A percentile compares a stretch with the other conserved stretches of the same genome.
These are phyloP conservation scores for Tichodroma muraria DNA, from an alignment of 2,113 vertebrate genomes.

Conservation along the genomic window DNA sequence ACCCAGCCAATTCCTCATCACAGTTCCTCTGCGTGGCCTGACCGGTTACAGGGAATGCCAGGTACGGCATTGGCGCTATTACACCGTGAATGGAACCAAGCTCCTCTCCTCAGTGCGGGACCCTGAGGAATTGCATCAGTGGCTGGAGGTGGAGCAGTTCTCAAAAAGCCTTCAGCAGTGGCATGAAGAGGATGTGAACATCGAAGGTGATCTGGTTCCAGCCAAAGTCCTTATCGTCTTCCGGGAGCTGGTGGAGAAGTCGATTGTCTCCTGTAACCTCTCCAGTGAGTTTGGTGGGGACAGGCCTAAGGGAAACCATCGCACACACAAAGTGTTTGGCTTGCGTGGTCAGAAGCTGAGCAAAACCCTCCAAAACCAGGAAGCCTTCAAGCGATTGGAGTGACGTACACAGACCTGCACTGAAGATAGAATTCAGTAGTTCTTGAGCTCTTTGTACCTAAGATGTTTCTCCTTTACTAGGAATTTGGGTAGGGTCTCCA, in stretches of 20 bases:
- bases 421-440: background rate
- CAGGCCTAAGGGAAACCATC: background rate
- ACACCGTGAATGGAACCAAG: slow-evolving; percentile 69
- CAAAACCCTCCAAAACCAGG: background rate
- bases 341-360: background rate
- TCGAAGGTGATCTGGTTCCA: slow-evolving; percentile 78
- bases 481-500: background rate
- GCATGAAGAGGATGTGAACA: slow-evolving; percentile 73
- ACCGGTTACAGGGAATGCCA: slow-evolving; percentile 70
- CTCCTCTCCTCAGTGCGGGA: slow-evolving; percentile 73
- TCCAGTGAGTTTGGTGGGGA: slow-evolving; percentile 64
- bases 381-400: background rate
- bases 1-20: slow-evolving; percentile 76
- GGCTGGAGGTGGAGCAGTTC: slow-evolving; percentile 81
- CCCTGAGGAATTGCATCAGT: slow-evolving; percentile 80
- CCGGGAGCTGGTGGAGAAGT: slow-evolving; percentile 74
- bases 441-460: background rate
- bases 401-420: background rate
- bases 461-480: background rate
- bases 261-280: slow-evolving; percentile 67
- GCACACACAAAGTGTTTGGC: background rate
- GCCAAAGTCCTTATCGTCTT: slow-evolving; percentile 77
- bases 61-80: slow-evolving; percentile 74
- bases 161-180: slow-evolving; percentile 76
- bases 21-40: slow-evolving; percentile 76